Base-by-base conservation (phyloP, 2,888 invertebrate genomes). In the Quadroppia sp. region DNA sequence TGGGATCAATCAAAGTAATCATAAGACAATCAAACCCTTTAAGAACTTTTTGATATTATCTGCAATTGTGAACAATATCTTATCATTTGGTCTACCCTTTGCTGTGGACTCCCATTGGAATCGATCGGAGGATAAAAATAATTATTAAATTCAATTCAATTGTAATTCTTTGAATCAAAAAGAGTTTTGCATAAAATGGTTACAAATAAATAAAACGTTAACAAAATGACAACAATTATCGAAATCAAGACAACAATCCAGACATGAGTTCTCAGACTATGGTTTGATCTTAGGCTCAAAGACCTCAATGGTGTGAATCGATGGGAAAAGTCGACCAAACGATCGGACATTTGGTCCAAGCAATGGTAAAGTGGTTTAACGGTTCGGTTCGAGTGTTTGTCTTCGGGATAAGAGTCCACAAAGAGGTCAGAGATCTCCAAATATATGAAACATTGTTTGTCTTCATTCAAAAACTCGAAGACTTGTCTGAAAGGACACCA, bases 401-500 rank as follows among this genome's bases (percentile, higher is more conserved):
- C 42, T n/a, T 36, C 32, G 23, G 42, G 40, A 20, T 42, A 67
- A 1, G 40, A 6, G 23, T 67, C 67, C n/a, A 67, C 6, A 36
- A 40, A 67, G 15, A 67, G 1, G 23, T 42, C 25, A n/a, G 36
- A 40, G 15, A 67, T 20, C 32, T 67, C 23, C 4, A 67, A 23
- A 25, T 20, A 6, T n/a, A 67, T 23, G 42, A 42, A 42, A 32
- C 2, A 11, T 42, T 67, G 11, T n/a, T 42, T 36, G 4, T 20
- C 15, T 15, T 40, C 23, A 32, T 67, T 67, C n/a, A 3, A n/a
- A 20, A 13, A 40, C 42, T 67, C 40, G 23, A 67, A 67, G 17
- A 42, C 67, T 4, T 23, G 36, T 67, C 2, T 67, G 4, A 23
- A n/a, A 42, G 67, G 67, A 67, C 67, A 67, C 67, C 67, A 67